These are phyloP conservation scores for Dendroctonus valens DNA, from an alignment of 1,140 invertebrate species.

Conservation along the genomic window DNA sequence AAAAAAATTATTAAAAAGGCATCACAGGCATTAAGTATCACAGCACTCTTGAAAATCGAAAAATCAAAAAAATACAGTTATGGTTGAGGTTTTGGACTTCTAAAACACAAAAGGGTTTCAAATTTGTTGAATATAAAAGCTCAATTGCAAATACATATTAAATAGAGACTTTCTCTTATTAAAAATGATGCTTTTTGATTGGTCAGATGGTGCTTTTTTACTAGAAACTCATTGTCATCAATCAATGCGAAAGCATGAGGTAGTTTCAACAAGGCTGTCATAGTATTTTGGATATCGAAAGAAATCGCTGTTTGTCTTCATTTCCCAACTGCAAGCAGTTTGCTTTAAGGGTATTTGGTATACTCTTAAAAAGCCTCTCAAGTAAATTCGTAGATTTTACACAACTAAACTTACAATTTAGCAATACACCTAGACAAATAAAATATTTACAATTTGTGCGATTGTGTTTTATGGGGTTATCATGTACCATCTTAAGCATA, in stretches of 20 bases:
- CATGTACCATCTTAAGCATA: not conserved
- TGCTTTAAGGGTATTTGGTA: not conserved
- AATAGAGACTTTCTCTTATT: too few species aligned
- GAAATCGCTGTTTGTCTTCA: too few species aligned
- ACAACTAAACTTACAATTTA: slow-evolving; percentile 2
- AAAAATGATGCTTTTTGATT: too few species aligned
- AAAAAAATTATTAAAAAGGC: slow-evolving; percentile 3
- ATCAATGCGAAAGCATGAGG: slow-evolving; percentile 1
- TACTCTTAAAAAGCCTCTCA: not conserved
- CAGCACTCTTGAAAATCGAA: slow-evolving; percentile 3
- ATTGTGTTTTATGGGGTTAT: not conserved
- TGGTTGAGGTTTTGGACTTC: too few species aligned
- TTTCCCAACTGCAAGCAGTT: too few species aligned
- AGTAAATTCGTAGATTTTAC: slow-evolving; percentile 5
- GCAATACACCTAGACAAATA: not conserved
- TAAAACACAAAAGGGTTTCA: too few species aligned
- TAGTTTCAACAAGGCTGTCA: slow-evolving; percentile 5
- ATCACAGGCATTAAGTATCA: slow-evolving; percentile 10
- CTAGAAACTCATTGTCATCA: too few species aligned
- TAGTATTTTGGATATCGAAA: not conserved
- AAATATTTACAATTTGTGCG: slow-evolving; percentile 4
- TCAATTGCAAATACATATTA: not conserved
- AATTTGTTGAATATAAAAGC: not conserved
- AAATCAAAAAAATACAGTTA: not conserved
- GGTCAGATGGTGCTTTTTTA: too few species aligned